Percentiles rank a stretch among this genome's conserved stretches.
Evolutionary conservation across 2,888 invertebrate species (phyloP).

Genomic region (Willowsia nigromaculata): DNA sequence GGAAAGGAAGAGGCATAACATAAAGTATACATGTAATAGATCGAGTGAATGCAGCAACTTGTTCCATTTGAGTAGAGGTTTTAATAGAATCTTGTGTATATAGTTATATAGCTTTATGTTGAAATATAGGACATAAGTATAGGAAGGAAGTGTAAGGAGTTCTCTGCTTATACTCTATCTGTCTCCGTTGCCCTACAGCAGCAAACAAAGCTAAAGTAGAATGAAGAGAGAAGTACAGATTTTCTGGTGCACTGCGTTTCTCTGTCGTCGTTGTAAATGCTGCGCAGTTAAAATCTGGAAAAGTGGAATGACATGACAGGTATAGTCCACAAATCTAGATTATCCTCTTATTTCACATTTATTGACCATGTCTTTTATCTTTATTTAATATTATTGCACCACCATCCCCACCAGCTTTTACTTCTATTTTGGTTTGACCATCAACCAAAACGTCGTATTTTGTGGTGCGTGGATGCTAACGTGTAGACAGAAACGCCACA

Average conservation of each 20-base stretch:
- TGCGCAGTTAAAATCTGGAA: constrained; percentile 17
- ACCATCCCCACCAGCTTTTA: background rate
- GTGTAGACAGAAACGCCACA: background rate
- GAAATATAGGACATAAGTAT: background rate
- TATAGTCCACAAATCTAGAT: constrained; percentile 66
- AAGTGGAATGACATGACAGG: constrained; percentile 61
- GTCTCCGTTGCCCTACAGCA: background rate
- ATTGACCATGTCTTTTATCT: constrained; percentile 65
- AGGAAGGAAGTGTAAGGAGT: background rate
- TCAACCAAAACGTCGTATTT: background rate
- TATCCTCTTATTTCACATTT: constrained; percentile 66
- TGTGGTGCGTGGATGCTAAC: background rate
- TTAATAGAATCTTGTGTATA: too few species aligned
- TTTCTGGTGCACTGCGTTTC: constrained; percentile 29
- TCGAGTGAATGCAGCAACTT: background rate
- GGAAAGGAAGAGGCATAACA: constrained; percentile 30
- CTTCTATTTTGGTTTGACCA: background rate
- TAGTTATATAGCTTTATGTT: too few species aligned
- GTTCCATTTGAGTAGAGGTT: background rate
- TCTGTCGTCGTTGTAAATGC: constrained; percentile 18
- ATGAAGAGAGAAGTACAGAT: constrained; percentile 6
- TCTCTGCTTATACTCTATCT: background rate
- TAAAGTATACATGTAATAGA: constrained; percentile 8
- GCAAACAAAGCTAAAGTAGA: background rate
- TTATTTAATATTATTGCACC: constrained; percentile 63